Base-by-base conservation (phyloP, 2,113 vertebrate genomes). In the Eupsittula cactorum region DNA sequence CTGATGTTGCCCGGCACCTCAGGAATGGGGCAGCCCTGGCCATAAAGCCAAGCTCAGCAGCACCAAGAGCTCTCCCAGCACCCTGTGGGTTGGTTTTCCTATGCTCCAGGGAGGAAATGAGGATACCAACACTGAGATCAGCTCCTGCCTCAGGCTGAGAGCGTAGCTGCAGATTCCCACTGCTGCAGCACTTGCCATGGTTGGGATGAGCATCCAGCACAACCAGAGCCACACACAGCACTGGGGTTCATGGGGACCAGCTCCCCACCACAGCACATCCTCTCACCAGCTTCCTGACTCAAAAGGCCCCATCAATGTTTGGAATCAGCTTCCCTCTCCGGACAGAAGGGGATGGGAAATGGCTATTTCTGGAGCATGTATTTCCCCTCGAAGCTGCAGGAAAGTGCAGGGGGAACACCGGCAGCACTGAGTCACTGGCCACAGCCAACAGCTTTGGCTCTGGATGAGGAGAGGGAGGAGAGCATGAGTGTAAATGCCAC, bases 101-200 rank as follows among this genome's bases (percentile, higher is more conserved):
- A 0, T 0, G 53, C 90, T 47, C 37, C 60, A 4, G 50, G 84
- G 9, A 91, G 19, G 55, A 25, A 93, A 81, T 3, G 42, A 73
- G 46, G 53, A 39, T 47, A 89, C 59, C 17, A 35, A 65, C 3
- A 13, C 33, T 5, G 33, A 75, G 52, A 55, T 53, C 3, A 62
- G 35, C 65, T 73, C 90, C 82, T 37, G 90, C 90, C 77, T 29
- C 2, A 0, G 89, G 89, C 93, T 73, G 35, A 3, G 52, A 41
- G 46, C 12, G 0, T 7, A 83, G 16, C 59, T 3, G 10, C 35
- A 55, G 28, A 73, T 46, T 13, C 73, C 77, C 44, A 10, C 27
- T 0, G 1, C 59, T 46, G 42, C 2, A 0, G 47, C 62, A 27
- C 33, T 60, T 23, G 24, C 9, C 12, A 3, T 1, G 28, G 63